A percentile compares a stretch with the other conserved stretches of the same genome.
Evolutionary conservation across 53 echinoderm and acorn worm species (phyloP).

Genomic region (Henricia sp.): DNA sequence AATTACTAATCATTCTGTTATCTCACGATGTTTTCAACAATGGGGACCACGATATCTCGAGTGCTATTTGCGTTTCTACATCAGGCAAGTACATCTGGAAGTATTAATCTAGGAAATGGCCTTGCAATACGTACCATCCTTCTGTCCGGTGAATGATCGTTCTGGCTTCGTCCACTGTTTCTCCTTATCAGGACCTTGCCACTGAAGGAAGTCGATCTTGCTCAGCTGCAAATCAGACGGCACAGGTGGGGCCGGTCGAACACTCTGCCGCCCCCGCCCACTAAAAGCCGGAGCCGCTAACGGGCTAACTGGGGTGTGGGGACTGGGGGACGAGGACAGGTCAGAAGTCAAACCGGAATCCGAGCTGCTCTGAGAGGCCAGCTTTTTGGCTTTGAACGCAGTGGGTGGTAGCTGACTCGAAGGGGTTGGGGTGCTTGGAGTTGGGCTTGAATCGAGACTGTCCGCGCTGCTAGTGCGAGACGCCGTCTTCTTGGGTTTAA

Average conservation of each 20-base stretch:
- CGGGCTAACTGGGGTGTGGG: conserved; percentile 31
- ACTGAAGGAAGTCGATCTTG: conserved; percentile 22
- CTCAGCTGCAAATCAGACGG: not conserved
- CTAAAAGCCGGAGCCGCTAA: conserved; percentile 42
- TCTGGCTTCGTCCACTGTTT: conserved; percentile 53
- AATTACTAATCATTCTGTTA: no score
- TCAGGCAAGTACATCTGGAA: no score
- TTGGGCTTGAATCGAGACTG: no score
- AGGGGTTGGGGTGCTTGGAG: no score
- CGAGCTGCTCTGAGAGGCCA: no score
- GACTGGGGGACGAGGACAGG: no score
- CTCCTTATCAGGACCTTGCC: conserved; percentile 13
- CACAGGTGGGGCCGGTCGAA: not conserved
- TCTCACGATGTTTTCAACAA: not conserved
- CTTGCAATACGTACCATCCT: conserved; percentile 15
- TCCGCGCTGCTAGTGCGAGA: no score
- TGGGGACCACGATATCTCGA: not conserved
- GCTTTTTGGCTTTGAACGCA: no score
- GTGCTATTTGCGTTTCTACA: not conserved
- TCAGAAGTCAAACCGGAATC: no score
- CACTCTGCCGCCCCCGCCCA: conserved; percentile 22
- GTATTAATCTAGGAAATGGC: no score
- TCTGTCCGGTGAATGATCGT: not conserved
- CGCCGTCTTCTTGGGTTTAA: no score
- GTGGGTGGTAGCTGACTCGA: no score